Conservation (phyloP, 2,113 vertebrate genomes). For the Nesogale talazaci region DNA sequence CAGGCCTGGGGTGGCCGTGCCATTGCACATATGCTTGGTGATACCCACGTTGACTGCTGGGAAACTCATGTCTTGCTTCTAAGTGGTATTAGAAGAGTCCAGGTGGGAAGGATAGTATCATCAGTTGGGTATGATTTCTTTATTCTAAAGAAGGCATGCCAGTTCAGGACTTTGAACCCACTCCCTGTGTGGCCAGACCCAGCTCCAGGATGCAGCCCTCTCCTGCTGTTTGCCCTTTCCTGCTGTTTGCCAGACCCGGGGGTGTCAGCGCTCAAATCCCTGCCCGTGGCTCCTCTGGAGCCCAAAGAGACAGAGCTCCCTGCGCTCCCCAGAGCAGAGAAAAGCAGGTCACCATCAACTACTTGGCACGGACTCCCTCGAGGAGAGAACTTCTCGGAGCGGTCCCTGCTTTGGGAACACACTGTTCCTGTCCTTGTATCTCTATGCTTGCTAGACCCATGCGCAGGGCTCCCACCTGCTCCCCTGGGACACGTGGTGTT, state of each 20-base stretch:
- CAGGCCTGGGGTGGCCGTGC: neutral
- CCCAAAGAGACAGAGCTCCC: neutral
- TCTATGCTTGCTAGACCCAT: neutral
- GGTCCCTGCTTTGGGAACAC: neutral
- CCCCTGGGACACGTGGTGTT: neutral
- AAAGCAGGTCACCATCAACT: neutral
- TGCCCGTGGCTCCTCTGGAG: neutral
- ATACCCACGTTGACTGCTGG: neutral
- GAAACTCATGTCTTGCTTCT: constrained; percentile 15
- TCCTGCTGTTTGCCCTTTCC: no score
- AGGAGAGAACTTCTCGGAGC: neutral
- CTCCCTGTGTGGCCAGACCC: neutral
- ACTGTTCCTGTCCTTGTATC: neutral
- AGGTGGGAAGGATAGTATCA: neutral
- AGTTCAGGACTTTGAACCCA: neutral
- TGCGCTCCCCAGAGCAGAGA: neutral
- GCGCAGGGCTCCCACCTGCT: neutral
- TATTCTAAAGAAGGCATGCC: neutral
- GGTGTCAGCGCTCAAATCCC: neutral
- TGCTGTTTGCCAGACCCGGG: no score
- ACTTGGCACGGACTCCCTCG: neutral
- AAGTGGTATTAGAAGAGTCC: neutral
- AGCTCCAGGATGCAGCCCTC: neutral
- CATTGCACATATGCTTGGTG: neutral
- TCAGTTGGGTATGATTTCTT: neutral